Base-by-base conservation (phyloP, 2,797 vertebrate genomes). In the Antennarius maculatus region DNA sequence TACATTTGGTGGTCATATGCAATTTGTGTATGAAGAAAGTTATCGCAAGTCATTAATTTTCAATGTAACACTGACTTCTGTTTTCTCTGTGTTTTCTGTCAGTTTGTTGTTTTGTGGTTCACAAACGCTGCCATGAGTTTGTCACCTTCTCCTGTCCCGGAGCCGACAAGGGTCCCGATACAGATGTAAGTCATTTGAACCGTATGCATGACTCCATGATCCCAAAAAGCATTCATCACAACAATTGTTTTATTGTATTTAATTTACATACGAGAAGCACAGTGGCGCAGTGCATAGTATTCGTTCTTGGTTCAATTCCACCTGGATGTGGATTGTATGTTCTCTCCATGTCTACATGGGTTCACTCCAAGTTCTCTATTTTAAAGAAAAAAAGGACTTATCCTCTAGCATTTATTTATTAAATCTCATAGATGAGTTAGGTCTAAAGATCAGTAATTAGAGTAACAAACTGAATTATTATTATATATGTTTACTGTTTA, bases 51-150 rank as follows among this genome's bases (percentile, higher is more conserved):
- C 23, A 43, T 55, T 47, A 53, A 67, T 9, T 57, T 18, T 61
- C 31, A 10, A 1, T 42, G 23, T 73, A 68, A 72, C 61, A 43
- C 15, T 53, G 23, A 49, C 16, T 49, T 61, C 54, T 66, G 59
- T 74, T 71, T 15, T 43, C 42, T 15, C 42, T 43, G 3, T 13
- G 13, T 43, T 43, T 49, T 69, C 47, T 62, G 42, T 59, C 89
- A 98, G 97, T 99, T 88, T 99, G 97, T 95, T 97, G 96, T 89
- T 98, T 99, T 80, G 97, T 99, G 93, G 97, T 99, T 86, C 97
- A 99, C 83, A 98, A 98, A 89, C 92, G 97, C 55, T 99, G 97
- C 95, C 97, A 99, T 95, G 97, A 99, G 86, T 98, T 99, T 3
- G 97, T 99, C 80, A 94, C 93, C 46, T 99, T 99, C 89, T 96